Evolutionary conservation across 2,888 invertebrate genomes (phyloP).

Genomic region (Cantharis nigra): DNA sequence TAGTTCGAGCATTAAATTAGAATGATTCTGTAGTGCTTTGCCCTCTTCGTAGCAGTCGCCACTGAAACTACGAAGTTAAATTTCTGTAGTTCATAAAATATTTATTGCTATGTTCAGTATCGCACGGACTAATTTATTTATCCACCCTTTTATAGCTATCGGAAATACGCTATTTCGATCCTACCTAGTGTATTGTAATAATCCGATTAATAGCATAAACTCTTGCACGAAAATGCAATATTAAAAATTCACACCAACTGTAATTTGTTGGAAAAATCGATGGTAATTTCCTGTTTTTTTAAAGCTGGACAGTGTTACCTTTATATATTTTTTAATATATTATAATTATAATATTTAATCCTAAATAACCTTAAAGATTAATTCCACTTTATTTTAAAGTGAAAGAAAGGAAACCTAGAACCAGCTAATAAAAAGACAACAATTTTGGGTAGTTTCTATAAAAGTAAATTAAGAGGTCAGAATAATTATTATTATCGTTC

Average conservation of each 20-base stretch:
- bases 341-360: too few relatives aligned
- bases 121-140: slow-evolving; percentile 10
- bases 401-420: not conserved
- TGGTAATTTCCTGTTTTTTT: too few relatives aligned
- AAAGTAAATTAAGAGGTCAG: not conserved
- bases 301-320: too few relatives aligned
- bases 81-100: not conserved
- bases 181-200: not conserved
- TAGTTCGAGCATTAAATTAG: too few relatives aligned
- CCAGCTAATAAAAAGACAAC: not conserved
- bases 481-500: not conserved
- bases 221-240: too few relatives aligned
- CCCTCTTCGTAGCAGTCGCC: too few relatives aligned
- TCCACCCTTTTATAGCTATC: slow-evolving; percentile 10
- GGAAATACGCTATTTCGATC: not conserved
- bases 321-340: too few relatives aligned
- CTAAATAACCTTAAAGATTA: not conserved
- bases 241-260: too few relatives aligned
- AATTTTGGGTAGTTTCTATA: not conserved
- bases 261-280: too few relatives aligned
- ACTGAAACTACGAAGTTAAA: too few relatives aligned
- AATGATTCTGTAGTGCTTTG: too few relatives aligned
- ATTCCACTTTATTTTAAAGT: not conserved
- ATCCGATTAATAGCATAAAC: not conserved
- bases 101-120: not conserved